These are phyloP conservation scores for Acropora tenuis DNA, from an alignment of 64 coral and sea anemone species.

Conservation along the genomic window DNA sequence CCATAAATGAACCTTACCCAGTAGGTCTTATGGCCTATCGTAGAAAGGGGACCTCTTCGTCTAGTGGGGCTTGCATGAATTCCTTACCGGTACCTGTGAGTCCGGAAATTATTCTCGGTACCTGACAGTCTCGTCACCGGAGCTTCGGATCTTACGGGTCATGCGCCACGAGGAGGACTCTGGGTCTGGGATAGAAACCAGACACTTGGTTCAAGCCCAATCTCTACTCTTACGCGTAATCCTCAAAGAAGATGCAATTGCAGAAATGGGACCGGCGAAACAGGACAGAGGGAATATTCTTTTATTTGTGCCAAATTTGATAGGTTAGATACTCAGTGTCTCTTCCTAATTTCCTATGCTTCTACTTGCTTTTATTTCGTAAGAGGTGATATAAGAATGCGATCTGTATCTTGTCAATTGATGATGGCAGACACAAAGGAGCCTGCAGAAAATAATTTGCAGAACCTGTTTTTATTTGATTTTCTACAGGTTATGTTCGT, in stretches of 20 bases:
- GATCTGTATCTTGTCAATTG: neutral
- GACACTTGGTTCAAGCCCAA: neutral
- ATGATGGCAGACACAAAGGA: neutral
- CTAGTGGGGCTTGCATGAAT: too few species aligned
- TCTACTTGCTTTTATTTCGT: too few species aligned
- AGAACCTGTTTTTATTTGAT: neutral
- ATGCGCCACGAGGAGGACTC: too few species aligned
- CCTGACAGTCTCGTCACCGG: too few species aligned
- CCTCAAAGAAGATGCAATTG: neutral
- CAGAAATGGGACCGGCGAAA: neutral
- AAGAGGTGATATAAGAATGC: too few species aligned
- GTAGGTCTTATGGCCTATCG: too few species aligned
- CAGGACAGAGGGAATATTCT: constrained; percentile 1
- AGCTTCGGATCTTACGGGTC: too few species aligned
- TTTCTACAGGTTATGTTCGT: constrained; percentile 70
- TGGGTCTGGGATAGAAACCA: too few species aligned
- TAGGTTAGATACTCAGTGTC: neutral
- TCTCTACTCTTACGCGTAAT: neutral
- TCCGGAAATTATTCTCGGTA: too few species aligned
- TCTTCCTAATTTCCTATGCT: neutral
- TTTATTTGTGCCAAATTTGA: constrained; percentile 28
- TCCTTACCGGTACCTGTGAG: too few species aligned
- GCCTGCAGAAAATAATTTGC: neutral
- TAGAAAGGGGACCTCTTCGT: too few species aligned
- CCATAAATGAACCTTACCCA: too few species aligned